Conservation (phyloP, 1,140 invertebrate genomes). For the Ostrea edulis region DNA sequence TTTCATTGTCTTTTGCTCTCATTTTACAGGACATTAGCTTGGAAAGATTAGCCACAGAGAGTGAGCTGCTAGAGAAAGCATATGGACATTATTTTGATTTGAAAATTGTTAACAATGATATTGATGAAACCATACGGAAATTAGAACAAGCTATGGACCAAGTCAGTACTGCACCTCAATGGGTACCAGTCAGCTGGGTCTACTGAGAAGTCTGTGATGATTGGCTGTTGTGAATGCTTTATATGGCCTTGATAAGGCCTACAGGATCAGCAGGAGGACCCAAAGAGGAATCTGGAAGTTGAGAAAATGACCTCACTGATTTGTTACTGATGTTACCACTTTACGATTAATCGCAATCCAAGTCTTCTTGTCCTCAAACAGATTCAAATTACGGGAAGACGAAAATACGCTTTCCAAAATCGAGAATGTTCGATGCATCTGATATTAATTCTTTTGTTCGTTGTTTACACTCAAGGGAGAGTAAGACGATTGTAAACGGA, state of each 20-base stretch:
- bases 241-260: background rate
- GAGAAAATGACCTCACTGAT: background rate
- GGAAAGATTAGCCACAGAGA: conserved; percentile 96
- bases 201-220: conserved; percentile 68
- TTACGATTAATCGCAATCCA: background rate
- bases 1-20: background rate
- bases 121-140: conserved; percentile 97
- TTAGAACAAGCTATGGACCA: conserved; percentile 94
- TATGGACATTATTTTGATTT: conserved; percentile 99
- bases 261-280: background rate
- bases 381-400: background rate
- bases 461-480: background rate
- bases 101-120: conserved; percentile 99
- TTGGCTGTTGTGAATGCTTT: background rate
- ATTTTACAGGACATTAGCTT: conserved; percentile 87
- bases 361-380: conserved; percentile 17
- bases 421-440: too few species aligned
- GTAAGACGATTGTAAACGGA: background rate
- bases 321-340: background rate
- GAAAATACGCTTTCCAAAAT: too few species aligned
- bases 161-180: conserved; percentile 94
- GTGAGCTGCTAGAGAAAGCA: conserved; percentile 95
- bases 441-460: background rate
- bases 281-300: background rate
- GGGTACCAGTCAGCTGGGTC: conserved; percentile 86